These are phyloP conservation scores for Chelon auratus DNA, from an alignment of 2,797 vertebrate genomes.

Conservation along the genomic window DNA sequence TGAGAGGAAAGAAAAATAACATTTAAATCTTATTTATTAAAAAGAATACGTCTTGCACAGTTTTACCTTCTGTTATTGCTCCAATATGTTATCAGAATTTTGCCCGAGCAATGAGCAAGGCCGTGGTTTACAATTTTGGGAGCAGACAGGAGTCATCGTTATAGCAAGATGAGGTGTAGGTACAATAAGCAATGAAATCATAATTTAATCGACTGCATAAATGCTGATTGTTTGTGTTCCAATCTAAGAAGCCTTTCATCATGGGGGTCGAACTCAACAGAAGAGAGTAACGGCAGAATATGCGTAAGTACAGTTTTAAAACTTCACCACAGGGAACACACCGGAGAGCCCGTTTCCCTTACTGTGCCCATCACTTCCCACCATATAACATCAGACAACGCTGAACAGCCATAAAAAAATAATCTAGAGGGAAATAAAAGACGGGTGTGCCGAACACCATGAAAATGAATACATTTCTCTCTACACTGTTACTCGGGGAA, in stretches of 20 bases:
- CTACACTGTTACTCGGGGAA: conserved; percentile 63
- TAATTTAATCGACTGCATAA: conserved; percentile 42
- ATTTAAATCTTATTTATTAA: conserved; percentile 57
- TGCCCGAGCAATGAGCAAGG: conserved; percentile 26
- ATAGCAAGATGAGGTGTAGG: conserved; percentile 22
- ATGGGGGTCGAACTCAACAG: conserved; percentile 13
- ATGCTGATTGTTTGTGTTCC: conserved; percentile 13
- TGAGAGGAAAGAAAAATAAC: conserved; percentile 14
- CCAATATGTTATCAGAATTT: conserved; percentile 41
- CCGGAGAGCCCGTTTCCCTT: conserved; percentile 28
- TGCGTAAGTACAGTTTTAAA: conserved; percentile 45
- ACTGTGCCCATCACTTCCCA: conserved; percentile 50
- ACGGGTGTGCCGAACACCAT: conserved; percentile 57
- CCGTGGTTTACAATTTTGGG: conserved; percentile 17
- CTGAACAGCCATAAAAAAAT: conserved; percentile 66
- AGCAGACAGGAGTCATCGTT: conserved; percentile 28
- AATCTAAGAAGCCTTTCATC: conserved; percentile 34
- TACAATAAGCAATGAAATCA: conserved; percentile 32
- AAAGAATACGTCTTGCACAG: conserved; percentile 35
- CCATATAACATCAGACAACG: conserved; percentile 59
- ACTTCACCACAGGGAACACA: conserved; percentile 49
- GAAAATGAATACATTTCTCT: conserved; percentile 68
- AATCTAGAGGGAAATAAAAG: conserved; percentile 76
- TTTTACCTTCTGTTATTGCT: conserved; percentile 44
- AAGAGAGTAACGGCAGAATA: conserved; percentile 27